Evolutionary conservation across 2,797 vertebrate species (phyloP).

Genomic region (Halcyon badia): DNA sequence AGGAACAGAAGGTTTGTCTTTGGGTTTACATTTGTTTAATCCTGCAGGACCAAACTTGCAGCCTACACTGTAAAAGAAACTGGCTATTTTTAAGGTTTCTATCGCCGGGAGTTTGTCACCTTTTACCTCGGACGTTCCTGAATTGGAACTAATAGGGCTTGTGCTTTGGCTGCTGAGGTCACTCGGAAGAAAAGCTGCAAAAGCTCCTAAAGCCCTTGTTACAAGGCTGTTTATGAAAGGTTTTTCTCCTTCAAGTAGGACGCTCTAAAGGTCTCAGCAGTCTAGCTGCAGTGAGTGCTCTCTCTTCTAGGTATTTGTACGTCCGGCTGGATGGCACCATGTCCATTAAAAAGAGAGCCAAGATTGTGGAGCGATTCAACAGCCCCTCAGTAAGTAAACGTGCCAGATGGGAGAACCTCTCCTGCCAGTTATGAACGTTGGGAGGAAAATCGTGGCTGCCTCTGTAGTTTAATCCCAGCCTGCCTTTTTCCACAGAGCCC

Average conservation of each 20-base stretch:
- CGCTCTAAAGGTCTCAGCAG: not conserved
- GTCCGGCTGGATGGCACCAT: conserved; percentile 96
- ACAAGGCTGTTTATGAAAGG: not conserved
- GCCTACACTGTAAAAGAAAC: not conserved
- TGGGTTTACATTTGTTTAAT: not conserved
- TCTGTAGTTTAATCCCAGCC: not conserved
- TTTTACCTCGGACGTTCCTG: not conserved
- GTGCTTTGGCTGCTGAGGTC: not conserved
- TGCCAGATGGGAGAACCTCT: not conserved
- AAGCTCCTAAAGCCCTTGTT: not conserved
- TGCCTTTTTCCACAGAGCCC: conserved; percentile 84
- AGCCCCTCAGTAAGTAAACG: conserved; percentile 85
- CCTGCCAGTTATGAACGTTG: not conserved
- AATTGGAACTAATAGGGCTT: not conserved
- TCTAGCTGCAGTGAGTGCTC: not conserved
- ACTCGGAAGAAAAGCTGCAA: not conserved
- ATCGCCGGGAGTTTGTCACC: not conserved
- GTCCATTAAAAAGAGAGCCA: conserved; percentile 98
- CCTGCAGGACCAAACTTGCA: not conserved
- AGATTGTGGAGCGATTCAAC: conserved; percentile 95
- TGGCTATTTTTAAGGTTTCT: not conserved
- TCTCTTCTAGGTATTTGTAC: conserved; percentile 88
- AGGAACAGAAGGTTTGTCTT: conserved; percentile 87
- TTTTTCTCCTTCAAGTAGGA: not conserved
- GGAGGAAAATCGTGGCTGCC: not conserved